Evolutionary conservation across 2,888 invertebrate species (phyloP).

Genomic region (Campoletis raptor): DNA sequence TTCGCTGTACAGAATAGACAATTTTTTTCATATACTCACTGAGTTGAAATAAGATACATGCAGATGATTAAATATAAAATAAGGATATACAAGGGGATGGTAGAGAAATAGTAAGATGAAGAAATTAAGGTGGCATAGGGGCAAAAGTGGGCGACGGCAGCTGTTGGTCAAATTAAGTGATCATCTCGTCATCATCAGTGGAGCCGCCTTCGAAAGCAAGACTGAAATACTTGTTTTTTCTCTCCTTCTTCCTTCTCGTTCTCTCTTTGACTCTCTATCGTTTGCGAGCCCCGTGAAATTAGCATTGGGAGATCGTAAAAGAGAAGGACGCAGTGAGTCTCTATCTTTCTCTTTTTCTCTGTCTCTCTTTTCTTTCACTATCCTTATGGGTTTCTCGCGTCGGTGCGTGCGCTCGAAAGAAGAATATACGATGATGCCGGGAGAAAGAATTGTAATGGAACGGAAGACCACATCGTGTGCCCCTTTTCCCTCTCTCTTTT

Average conservation of each 20-base stretch:
- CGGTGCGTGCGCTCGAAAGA: conserved; percentile 72
- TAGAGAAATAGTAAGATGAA: conserved; percentile 68
- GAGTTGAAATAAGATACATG: neutral
- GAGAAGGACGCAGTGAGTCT: conserved; percentile 72
- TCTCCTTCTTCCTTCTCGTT: conserved; percentile 34
- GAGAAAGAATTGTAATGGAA: conserved; percentile 62
- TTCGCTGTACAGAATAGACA: neutral
- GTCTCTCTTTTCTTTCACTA: conserved; percentile 65
- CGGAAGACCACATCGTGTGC: conserved; percentile 52
- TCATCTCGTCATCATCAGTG: conserved; percentile 85
- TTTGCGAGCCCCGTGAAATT: conserved; percentile 83
- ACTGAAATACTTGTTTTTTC: conserved; percentile 52
- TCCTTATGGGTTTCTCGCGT: conserved; percentile 59
- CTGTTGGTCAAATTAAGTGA: conserved; percentile 85
- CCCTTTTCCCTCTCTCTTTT: conserved; percentile 41
- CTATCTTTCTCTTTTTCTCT: conserved; percentile 65
- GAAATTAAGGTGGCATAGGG: conserved; percentile 69
- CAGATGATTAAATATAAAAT: neutral
- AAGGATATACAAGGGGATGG: conserved; percentile 23
- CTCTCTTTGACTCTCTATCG: conserved; percentile 40
- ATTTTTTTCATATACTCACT: neutral
- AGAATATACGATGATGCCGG: conserved; percentile 49
- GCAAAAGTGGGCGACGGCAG: conserved; percentile 78
- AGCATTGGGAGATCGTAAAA: conserved; percentile 84
- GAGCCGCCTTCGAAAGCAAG: conserved; percentile 80